Evolutionary conservation across 2,797 vertebrate genomes (phyloP).

Genomic region (Squalus acanthias): DNA sequence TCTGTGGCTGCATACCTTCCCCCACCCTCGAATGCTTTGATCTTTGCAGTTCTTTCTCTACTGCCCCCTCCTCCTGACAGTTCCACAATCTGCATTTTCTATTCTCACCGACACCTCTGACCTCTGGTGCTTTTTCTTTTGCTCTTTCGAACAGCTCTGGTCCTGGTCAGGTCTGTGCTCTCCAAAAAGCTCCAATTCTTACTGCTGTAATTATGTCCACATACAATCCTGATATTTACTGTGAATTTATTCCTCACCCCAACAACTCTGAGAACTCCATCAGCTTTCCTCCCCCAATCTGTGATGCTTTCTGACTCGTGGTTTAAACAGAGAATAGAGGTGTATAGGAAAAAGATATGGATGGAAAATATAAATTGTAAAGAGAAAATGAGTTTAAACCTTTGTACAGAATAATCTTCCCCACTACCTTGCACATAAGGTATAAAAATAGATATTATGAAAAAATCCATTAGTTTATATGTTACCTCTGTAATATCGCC

Average conservation of each 20-base stretch:
- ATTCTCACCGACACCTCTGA: slow-evolving; percentile 28
- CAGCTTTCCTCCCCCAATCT: slow-evolving; percentile 6
- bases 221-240: slow-evolving; percentile 17
- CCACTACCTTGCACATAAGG: background rate
- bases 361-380: background rate
- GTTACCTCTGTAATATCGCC: background rate
- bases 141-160: background rate
- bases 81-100: slow-evolving; percentile 6
- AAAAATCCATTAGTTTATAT: background rate
- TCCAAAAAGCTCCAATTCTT: background rate
- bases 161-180: background rate
- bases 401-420: background rate
- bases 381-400: background rate
- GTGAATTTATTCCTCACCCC: background rate
- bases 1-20: slow-evolving; percentile 4
- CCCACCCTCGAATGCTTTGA: slow-evolving; percentile 30
- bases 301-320: background rate
- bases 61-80: slow-evolving; percentile 21
- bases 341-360: background rate
- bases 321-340: background rate
- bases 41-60: slow-evolving; percentile 28
- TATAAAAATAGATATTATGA: background rate
- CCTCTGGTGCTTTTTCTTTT: slow-evolving; percentile 30
- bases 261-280: background rate
- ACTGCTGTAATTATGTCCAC: background rate